Base-by-base conservation (phyloP, 2,797 vertebrate genomes). In the Cheracebus regulus region DNA sequence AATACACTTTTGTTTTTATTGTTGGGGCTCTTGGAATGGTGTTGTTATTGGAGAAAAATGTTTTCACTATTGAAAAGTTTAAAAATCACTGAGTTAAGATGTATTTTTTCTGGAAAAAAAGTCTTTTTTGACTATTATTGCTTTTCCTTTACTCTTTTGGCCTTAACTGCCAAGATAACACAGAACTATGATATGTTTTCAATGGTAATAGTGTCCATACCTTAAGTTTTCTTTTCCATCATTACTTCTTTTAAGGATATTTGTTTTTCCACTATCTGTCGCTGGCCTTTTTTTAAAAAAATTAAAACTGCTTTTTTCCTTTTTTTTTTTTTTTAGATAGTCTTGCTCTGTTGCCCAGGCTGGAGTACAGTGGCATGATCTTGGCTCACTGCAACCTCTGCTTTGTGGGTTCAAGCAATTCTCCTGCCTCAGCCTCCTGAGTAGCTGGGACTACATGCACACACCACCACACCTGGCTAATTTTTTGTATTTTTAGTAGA, bases 1-100 rank as follows among this genome's bases (percentile, higher is more conserved):
- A 39, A 61, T 9, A 93, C 52, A 88, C n/a, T 67, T 93, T 50
- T 73, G 24, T 50, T 96, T 96, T 81, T 72, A 64, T 91, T 81
- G 93, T 20, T 79, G 55, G 39, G 10, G 67, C 11, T 84, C 44
- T 57, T 48, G 12, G 5, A 36, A 87, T 93, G 41, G 90, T 52
- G 93, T 93, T 52, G 95, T 93, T 93, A 90, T 17, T 46, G 36
- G 36, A 44, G 5, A 12, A 73, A 81, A 78, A 44, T 11, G 7
- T 55, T 61, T 73, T 84, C 15, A 58, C 4, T 80, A 81, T 44
- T 86, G 94, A 85, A 48, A 44, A 86, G 36, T 26, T 96, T 86
- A 58, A 85, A 97, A 90, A 70, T 85, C 14, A 72, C 28, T 75
- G 33, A 88, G 33, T 88, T 72, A 58, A 58, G 11, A 80, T 81